Evolutionary conservation across 2,797 vertebrate genomes (phyloP).

Genomic region (Sebastes taczanowskii): DNA sequence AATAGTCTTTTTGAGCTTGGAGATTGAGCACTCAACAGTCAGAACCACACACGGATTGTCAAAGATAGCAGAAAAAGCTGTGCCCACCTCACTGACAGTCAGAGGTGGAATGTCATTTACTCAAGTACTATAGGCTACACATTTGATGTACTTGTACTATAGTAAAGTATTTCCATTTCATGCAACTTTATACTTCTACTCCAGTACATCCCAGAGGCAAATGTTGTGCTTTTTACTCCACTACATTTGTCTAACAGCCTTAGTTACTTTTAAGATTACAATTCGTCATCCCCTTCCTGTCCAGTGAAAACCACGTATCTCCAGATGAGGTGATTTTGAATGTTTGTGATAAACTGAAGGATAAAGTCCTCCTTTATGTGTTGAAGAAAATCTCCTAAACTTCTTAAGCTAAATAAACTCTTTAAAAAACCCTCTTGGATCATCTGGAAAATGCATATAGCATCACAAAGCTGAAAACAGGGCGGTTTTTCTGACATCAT

Average conservation of each 20-base stretch:
- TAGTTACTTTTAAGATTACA: too few relatives aligned
- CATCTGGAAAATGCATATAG: too few relatives aligned
- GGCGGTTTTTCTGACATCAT: too few relatives aligned
- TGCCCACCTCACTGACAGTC: background rate
- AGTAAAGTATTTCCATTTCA: background rate
- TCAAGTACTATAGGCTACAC: background rate
- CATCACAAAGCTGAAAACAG: too few relatives aligned
- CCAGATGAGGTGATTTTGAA: background rate
- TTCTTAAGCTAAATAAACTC: too few relatives aligned
- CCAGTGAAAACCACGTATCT: too few relatives aligned
- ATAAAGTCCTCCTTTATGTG: background rate
- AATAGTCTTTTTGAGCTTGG: background rate
- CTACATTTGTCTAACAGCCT: background rate
- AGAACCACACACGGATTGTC: background rate
- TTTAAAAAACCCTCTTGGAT: too few relatives aligned
- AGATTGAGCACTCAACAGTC: background rate
- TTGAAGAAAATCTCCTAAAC: background rate
- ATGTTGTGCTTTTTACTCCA: background rate
- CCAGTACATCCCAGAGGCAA: background rate
- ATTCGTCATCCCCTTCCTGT: fast-evolving
- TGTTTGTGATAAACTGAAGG: background rate
- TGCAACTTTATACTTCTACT: background rate
- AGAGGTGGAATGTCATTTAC: background rate
- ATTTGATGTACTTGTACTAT: background rate
- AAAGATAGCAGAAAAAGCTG: background rate